A percentile compares a stretch with the other conserved stretches of the same genome.
phyloP scores from a whole-genome alignment of 2,888 invertebrate species.

The Spodoptera littoralis region DNA sequence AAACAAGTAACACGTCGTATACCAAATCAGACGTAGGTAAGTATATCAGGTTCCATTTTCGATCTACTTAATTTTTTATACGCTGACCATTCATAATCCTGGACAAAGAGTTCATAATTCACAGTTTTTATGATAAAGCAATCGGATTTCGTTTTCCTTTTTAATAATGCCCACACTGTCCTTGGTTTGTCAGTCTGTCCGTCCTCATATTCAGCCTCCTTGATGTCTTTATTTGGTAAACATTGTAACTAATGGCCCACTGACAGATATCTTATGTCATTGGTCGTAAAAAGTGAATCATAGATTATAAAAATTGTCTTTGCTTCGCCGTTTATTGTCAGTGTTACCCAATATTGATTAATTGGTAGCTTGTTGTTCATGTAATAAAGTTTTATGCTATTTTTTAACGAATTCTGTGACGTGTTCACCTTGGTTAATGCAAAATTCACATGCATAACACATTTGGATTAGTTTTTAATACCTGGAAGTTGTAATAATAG shows the following conservation, averaged over 20 bases:
- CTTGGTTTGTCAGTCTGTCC: conserved; percentile 30
- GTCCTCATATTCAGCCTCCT: background rate
- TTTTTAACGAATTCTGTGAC: no score
- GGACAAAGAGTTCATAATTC: conserved; percentile 20
- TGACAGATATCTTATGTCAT: conserved; percentile 32
- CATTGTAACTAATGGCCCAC: conserved; percentile 18
- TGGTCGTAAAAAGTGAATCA: conserved; percentile 29
- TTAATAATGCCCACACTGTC: conserved; percentile 22
- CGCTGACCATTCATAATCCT: background rate
- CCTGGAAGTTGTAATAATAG: no score
- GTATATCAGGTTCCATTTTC: no score
- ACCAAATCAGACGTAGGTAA: no score
- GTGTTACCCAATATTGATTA: conserved; percentile 12
- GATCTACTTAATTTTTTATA: no score
- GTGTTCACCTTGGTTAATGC: no score
- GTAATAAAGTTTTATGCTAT: background rate
- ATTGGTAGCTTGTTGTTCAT: conserved; percentile 7
- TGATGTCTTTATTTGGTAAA: conserved; percentile 38
- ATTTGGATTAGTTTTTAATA: no score
- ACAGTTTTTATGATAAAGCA: conserved; percentile 19
- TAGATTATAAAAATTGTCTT: conserved; percentile 13
- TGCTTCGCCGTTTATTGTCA: conserved; percentile 14
- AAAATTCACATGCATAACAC: no score
- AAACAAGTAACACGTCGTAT: no score
- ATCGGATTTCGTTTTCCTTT: conserved; percentile 12